phyloP scores from a whole-genome alignment of 2,113 vertebrate genomes.

The Leucoraja erinaceus region DNA sequence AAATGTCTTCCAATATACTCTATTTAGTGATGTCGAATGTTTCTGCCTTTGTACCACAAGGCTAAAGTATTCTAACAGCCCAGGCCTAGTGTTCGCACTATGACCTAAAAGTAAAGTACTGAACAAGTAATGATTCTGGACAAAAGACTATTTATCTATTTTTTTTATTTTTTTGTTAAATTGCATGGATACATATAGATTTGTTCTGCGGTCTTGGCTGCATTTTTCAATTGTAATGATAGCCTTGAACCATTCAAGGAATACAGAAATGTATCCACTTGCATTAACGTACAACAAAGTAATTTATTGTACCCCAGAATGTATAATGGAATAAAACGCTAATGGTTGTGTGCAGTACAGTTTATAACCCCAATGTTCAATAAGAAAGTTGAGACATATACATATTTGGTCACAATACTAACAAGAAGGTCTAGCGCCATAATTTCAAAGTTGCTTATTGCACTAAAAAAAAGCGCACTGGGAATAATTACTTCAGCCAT shows the following conservation, averaged over 20 bases:
- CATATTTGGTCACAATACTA: not conserved
- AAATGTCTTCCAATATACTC: too few species aligned
- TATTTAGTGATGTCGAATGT: too few species aligned
- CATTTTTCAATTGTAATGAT: not conserved
- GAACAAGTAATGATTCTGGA: not conserved
- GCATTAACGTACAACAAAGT: not conserved
- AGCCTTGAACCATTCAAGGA: not conserved
- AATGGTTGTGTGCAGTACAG: not conserved
- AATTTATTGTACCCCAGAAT: too few species aligned
- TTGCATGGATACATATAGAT: slow-evolving; percentile 1
- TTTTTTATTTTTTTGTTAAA: slow-evolving; percentile 17
- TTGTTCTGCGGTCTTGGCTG: not conserved
- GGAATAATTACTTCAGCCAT: not conserved
- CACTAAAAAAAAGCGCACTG: not conserved
- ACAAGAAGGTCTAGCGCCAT: not conserved
- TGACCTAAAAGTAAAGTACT: not conserved
- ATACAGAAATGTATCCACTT: not conserved
- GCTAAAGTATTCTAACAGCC: too few species aligned
- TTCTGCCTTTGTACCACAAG: too few species aligned
- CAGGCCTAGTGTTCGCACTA: not conserved
- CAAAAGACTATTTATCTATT: not conserved
- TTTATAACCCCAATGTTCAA: not conserved
- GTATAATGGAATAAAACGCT: not conserved
- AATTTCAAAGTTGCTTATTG: not conserved
- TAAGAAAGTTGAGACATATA: not conserved